Evolutionary conservation across 2,113 vertebrate genomes (phyloP).

Genomic region (Desmodus rotundus): DNA sequence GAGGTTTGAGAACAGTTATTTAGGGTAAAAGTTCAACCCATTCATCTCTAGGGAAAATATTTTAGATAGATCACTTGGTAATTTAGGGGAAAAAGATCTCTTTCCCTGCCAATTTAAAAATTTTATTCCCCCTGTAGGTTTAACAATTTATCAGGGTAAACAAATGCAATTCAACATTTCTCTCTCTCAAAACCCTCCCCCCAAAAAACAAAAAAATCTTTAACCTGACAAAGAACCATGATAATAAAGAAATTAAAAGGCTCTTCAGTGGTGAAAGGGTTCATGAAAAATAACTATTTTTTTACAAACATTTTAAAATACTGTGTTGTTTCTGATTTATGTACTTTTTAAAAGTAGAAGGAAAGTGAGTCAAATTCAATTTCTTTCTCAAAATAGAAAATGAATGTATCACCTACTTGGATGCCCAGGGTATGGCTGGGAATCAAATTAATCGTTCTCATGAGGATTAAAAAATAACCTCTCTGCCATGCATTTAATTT

Average conservation of each 20-base stretch:
- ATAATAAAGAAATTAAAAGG: background rate
- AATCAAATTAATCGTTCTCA: background rate
- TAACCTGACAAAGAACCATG: background rate
- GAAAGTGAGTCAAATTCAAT: background rate
- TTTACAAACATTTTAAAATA: background rate
- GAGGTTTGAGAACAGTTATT: slow-evolving; percentile 67
- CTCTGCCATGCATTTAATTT: background rate
- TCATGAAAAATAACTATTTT: background rate
- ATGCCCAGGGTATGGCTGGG: background rate
- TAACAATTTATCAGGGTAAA: slow-evolving; percentile 74
- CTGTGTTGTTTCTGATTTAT: background rate
- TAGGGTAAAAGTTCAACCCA: slow-evolving; percentile 80
- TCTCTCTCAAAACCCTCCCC: background rate
- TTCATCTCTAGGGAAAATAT: slow-evolving; percentile 71
- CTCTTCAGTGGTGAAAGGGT: background rate
- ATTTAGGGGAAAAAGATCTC: slow-evolving; percentile 56
- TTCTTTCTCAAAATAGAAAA: slow-evolving; percentile 13
- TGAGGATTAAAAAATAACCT: background rate
- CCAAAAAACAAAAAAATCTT: background rate
- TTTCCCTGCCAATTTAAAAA: slow-evolving; percentile 74
- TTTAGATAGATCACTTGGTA: slow-evolving; percentile 75
- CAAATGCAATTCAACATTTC: slow-evolving; percentile 52
- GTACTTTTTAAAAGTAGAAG: background rate
- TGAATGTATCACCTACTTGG: slow-evolving; percentile 9
- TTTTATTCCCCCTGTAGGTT: slow-evolving; percentile 36